phyloP scores from a whole-genome alignment of 2,888 invertebrate species.

The Dynastes maya region DNA sequence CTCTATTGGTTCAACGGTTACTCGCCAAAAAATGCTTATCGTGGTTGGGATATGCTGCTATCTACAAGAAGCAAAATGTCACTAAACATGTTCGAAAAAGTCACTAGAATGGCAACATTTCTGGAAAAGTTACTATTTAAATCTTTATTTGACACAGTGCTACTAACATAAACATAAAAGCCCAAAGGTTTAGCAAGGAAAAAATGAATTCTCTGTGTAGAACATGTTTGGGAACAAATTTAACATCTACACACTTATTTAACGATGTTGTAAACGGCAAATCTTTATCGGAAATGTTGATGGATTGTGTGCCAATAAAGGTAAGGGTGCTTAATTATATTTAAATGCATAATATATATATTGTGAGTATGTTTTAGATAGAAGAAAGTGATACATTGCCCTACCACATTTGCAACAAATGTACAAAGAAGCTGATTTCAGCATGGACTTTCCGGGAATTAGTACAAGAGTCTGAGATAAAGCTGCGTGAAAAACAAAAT shows the following conservation, averaged over 20 bases:
- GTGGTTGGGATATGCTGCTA: no score
- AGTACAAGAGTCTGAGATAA: neutral
- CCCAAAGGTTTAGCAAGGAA: no score
- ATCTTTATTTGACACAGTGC: no score
- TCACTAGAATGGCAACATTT: no score
- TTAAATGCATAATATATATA: no score
- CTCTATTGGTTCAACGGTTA: no score
- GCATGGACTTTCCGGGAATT: neutral
- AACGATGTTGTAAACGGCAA: neutral
- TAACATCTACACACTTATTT: neutral
- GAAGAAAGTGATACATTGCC: neutral
- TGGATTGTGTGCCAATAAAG: constrained; percentile 2
- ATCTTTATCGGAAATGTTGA: constrained; percentile 1
- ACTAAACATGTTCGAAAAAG: no score
- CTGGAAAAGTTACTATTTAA: no score
- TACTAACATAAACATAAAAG: no score
- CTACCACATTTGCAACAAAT: neutral
- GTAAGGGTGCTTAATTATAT: neutral
- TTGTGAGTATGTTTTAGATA: neutral
- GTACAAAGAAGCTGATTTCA: neutral
- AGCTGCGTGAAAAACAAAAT: neutral
- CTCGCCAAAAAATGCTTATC: no score
- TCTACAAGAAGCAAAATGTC: no score
- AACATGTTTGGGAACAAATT: constrained; percentile 1
- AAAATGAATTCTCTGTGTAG: neutral